Conservation (phyloP, 2,113 vertebrate genomes). For the Grus americana region DNA sequence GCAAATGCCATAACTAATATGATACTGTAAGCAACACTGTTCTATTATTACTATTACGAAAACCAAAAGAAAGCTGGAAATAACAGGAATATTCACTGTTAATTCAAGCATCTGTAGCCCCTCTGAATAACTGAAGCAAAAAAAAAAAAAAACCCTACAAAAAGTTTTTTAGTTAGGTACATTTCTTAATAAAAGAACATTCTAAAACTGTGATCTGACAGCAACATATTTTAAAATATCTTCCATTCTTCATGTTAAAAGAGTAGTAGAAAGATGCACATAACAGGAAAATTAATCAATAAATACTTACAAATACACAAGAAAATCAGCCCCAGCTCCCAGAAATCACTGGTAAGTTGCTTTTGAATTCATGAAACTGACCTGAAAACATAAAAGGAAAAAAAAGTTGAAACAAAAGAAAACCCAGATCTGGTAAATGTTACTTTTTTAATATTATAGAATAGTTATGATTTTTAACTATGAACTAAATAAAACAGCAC, state of each 20-base stretch:
- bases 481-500: conserved; percentile 5
- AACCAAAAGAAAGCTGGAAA: neutral
- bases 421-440: neutral
- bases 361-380: conserved; percentile 98
- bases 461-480: conserved; percentile 22
- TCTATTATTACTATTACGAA: neutral
- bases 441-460: neutral
- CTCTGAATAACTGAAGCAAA: neutral
- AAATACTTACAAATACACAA: conserved; percentile 94
- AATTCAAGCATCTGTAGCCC: neutral
- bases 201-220: neutral
- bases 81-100: neutral
- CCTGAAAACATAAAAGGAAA: conserved; percentile 77
- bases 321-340: conserved; percentile 90
- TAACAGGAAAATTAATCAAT: conserved; percentile 25
- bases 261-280: neutral
- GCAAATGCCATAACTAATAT: neutral
- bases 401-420: conserved; percentile 27
- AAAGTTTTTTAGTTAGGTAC: neutral
- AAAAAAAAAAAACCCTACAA: neutral
- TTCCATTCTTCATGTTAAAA: neutral
- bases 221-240: neutral
- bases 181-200: neutral
- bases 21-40: neutral
- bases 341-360: conserved; percentile 90